Evolutionary conservation across 2,888 invertebrate genomes (phyloP).

Genomic region (Drosophila meridiana): DNA sequence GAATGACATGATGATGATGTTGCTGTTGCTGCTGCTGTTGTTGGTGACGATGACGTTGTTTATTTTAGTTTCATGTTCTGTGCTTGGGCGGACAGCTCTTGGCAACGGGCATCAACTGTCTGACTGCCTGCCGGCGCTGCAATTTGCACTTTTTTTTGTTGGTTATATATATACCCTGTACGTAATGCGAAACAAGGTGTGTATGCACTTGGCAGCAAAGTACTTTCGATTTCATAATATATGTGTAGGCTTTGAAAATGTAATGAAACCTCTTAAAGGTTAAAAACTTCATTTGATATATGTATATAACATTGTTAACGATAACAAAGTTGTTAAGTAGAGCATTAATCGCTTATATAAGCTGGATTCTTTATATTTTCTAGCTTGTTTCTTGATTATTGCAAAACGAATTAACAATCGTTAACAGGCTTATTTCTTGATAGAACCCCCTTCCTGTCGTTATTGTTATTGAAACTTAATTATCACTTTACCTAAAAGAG

Average conservation of each 20-base stretch:
- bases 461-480: no score
- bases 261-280: neutral
- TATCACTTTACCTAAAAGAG: no score
- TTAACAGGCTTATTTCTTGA: no score
- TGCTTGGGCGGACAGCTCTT: conserved; percentile 70
- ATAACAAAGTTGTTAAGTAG: neutral
- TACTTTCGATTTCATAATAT: conserved; percentile 1
- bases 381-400: no score
- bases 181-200: neutral
- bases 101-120: conserved; percentile 34
- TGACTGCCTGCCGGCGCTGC: conserved; percentile 30
- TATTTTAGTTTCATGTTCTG: conserved; percentile 74
- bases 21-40: conserved; percentile 15
- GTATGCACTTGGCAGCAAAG: neutral
- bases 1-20: conserved; percentile 22
- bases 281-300: neutral
- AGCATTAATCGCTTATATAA: neutral
- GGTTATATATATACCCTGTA: conserved; percentile 14
- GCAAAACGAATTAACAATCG: no score
- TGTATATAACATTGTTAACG: neutral
- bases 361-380: neutral
- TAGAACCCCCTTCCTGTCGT: no score
- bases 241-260: neutral
- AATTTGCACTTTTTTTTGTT: conserved; percentile 18
- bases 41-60: conserved; percentile 53